phyloP scores from a whole-genome alignment of 1,140 invertebrate genomes.

The Lasaia peninsularis region DNA sequence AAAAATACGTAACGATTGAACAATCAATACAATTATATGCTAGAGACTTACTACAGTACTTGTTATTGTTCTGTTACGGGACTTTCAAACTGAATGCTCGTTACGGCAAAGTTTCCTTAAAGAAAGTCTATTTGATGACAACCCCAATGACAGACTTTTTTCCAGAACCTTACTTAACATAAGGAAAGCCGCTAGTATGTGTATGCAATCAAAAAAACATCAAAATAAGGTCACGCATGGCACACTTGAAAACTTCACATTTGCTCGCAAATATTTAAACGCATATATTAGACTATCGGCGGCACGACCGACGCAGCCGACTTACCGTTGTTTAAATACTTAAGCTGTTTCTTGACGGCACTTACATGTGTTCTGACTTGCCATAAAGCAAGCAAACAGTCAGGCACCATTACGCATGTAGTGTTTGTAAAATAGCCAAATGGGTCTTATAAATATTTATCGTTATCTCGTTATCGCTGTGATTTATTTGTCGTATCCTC shows the following conservation, averaged over 20 bases:
- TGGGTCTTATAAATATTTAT: conserved; percentile 60
- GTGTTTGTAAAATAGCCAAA: conserved; percentile 69
- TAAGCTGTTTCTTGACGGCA: conserved; percentile 41
- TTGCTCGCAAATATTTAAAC: conserved; percentile 46
- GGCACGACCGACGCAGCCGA: conserved; percentile 34
- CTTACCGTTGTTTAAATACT: conserved; percentile 52
- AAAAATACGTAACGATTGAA: too few relatives aligned
- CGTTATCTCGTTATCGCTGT: conserved; percentile 56
- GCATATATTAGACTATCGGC: conserved; percentile 53
- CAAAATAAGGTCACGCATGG: neutral
- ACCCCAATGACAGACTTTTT: too few relatives aligned
- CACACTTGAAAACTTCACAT: neutral
- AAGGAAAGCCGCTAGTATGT: too few relatives aligned
- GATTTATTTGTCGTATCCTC: conserved; percentile 59
- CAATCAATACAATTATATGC: too few relatives aligned
- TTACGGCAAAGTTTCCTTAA: too few relatives aligned
- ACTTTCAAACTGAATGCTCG: too few relatives aligned
- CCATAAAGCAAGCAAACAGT: conserved; percentile 52
- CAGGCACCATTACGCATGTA: conserved; percentile 59
- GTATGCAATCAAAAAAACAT: too few relatives aligned
- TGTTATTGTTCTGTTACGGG: too few relatives aligned
- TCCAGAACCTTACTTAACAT: too few relatives aligned
- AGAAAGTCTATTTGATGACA: too few relatives aligned
- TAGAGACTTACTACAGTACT: too few relatives aligned
- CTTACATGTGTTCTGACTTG: conserved; percentile 46